Evolutionary conservation across 2,113 vertebrate species (phyloP).

Genomic region (Oxygymnocypris stewartii): DNA sequence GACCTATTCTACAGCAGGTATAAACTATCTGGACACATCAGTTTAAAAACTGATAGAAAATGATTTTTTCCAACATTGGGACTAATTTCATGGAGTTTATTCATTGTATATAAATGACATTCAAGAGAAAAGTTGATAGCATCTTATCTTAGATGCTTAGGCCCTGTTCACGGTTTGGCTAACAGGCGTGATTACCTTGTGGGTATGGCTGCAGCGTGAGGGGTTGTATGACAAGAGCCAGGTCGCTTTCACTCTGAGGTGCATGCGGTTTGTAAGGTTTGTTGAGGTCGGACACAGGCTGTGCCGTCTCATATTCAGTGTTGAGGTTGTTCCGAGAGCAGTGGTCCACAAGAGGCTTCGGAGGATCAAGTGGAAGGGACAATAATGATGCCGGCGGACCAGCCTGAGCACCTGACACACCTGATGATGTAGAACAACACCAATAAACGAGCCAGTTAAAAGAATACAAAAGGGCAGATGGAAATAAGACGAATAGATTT

Average conservation of each 20-base stretch:
- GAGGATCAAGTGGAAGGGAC: conserved; percentile 57
- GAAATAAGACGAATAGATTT: background rate
- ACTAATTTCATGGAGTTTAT: no score
- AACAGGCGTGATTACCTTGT: conserved; percentile 46
- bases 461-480: background rate
- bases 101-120: no score
- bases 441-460: background rate
- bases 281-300: conserved; percentile 58
- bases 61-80: no score
- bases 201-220: conserved; percentile 57
- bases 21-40: no score
- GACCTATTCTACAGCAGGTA: no score
- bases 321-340: conserved; percentile 66
- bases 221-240: conserved; percentile 52
- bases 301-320: conserved; percentile 57
- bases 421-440: background rate
- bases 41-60: no score
- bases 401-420: conserved; percentile 39
- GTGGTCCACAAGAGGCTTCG: conserved; percentile 65
- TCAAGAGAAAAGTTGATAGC: no score
- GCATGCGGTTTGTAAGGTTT: conserved; percentile 51
- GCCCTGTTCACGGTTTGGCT: background rate
- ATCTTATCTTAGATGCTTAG: background rate
- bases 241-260: conserved; percentile 41
- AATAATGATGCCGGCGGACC: conserved; percentile 56